These are phyloP conservation scores for Pyrrhura leucotis DNA, from an alignment of 2,797 vertebrate species.

Conservation along the genomic window DNA sequence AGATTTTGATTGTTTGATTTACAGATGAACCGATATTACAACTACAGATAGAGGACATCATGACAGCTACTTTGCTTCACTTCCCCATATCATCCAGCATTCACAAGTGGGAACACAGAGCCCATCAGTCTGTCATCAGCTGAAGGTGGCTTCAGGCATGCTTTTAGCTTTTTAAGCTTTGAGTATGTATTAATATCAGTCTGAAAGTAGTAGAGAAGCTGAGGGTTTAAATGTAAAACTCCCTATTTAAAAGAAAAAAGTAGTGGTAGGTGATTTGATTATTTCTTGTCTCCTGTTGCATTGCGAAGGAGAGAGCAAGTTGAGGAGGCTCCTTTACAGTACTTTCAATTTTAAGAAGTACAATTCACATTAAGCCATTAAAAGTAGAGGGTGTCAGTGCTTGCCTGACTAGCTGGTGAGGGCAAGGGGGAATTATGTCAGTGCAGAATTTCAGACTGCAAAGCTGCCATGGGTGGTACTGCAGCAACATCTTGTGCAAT, in stretches of 20 bases:
- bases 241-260: not conserved
- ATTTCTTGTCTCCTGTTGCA: not conserved
- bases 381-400: too few species aligned
- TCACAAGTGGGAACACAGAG: not conserved
- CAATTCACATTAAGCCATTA: not conserved
- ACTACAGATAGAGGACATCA: not conserved
- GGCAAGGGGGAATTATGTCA: accelerated
- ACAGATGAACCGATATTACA: not conserved
- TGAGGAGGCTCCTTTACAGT: not conserved
- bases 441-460: not conserved
- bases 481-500: not conserved
- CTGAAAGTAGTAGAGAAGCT: not conserved
- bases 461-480: not conserved
- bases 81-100: accelerated
- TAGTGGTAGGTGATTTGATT: not conserved
- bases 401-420: not conserved
- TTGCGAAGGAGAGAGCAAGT: not conserved
- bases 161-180: not conserved
- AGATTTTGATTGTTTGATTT: not conserved
- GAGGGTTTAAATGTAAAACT: not conserved
- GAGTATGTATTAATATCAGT: not conserved
- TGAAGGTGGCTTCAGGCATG: not conserved
- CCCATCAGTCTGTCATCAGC: not conserved
- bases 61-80: accelerated
- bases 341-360: not conserved